Evolutionary conservation across 2,797 vertebrate species (phyloP).

Genomic region (Danio jaintianensis): DNA sequence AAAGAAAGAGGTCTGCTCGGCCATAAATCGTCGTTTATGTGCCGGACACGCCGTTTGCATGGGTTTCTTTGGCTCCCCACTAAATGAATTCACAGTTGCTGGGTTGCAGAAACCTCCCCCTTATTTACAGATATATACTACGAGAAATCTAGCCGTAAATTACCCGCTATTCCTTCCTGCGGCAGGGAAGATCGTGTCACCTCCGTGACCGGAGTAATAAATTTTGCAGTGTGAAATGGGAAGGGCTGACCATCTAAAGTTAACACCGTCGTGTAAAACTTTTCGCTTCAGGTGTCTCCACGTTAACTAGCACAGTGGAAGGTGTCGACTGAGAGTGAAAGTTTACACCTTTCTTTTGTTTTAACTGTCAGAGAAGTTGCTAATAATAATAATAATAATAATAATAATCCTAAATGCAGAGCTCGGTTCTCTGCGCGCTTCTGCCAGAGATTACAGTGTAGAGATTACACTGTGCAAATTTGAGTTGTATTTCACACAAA

Average conservation of each 20-base stretch:
- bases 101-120: slow-evolving; percentile 33
- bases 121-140: slow-evolving; percentile 31
- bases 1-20: slow-evolving; percentile 59
- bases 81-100: slow-evolving; percentile 46
- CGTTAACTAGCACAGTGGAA: background rate
- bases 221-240: slow-evolving; percentile 10
- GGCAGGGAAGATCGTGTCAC: slow-evolving; percentile 5
- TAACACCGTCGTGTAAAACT: slow-evolving; percentile 18
- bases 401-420: background rate
- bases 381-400: background rate
- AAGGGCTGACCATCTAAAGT: slow-evolving; percentile 30
- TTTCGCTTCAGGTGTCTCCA: background rate
- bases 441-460: background rate
- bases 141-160: slow-evolving; percentile 12
- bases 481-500: background rate
- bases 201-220: slow-evolving; percentile 25
- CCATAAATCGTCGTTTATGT: slow-evolving; percentile 48
- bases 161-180: background rate
- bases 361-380: background rate
- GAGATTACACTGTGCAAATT: background rate
- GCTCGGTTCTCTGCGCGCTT: background rate
- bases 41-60: slow-evolving; percentile 34
- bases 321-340: slow-evolving; percentile 24
- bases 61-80: slow-evolving; percentile 37
- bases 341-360: slow-evolving; percentile 21